Base-by-base conservation (phyloP, 2,113 vertebrate species). In the Protobothrops mucrosquamatus region DNA sequence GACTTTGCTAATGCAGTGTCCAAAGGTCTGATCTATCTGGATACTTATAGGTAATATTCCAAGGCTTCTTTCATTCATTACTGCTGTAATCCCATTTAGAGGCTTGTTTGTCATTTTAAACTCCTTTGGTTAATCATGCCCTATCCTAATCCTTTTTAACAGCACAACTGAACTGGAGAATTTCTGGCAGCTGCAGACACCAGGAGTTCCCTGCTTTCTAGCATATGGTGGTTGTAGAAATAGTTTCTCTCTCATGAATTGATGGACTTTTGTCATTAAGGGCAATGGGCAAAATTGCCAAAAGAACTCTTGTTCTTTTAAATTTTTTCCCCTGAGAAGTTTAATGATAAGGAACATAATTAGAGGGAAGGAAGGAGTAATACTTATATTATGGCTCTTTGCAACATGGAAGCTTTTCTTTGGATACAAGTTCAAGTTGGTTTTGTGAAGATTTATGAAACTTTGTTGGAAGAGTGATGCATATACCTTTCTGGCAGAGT, bases 31-130 rank as follows among this genome's bases (percentile, higher is more conserved):
- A 97, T 97, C 96, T 96, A 96, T 97, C 95, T 96, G 93, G 88
- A 97, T 98, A 97, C 97, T 97, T 97, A 96, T 97, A 96, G 96
- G 94, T 96, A 96, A 97, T 95, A 96, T 97, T 97, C 95, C 94
- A 91, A 93, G 93, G 92, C 95, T 94, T 96, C 95, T 92, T 96
- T 96, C 96, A 97, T 97, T 98, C 97, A 97, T 97, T 97, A 97
- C 96, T 96, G 91, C 93, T 97, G 95, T 91, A 95, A 96, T 97
- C 96, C 96, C 95, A 95, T 97, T 98, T 97, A 96, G 96, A 97
- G 96, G 96, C 97, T 96, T 97, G 96, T 97, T 97, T 97, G 96
- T 98, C 96, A 97, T 97, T 96, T 97, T 97, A 97, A 97, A 97
- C 96, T 97, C 94, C 94, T 94, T 95, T 95, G 93, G 97, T 97